Evolutionary conservation across 1,140 invertebrate species (phyloP).

Genomic region (Hycleus phaleratus): DNA sequence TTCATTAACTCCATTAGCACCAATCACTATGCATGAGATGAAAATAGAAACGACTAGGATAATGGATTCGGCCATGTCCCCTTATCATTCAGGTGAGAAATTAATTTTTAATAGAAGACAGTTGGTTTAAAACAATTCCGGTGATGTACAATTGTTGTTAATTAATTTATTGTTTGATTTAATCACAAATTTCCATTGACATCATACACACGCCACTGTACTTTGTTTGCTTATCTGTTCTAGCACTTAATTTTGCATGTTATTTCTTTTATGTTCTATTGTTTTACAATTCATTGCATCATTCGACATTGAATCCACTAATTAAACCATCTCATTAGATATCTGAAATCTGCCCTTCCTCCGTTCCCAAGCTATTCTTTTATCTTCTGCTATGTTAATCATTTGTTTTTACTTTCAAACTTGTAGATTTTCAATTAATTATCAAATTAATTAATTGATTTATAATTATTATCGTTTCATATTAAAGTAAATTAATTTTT

Average conservation of each 20-base stretch:
- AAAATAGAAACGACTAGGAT: slow-evolving; percentile 51
- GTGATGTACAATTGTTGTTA: background rate
- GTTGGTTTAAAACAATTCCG: background rate
- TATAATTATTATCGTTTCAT: background rate
- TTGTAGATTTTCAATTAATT: background rate
- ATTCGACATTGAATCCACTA: slow-evolving; percentile 34
- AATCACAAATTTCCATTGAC: background rate
- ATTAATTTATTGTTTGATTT: background rate
- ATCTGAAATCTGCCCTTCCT: slow-evolving; percentile 28
- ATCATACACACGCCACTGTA: slow-evolving; percentile 29
- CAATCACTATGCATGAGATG: slow-evolving; percentile 72
- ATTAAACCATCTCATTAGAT: slow-evolving; percentile 30
- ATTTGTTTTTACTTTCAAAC: too few species aligned
- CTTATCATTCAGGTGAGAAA: slow-evolving; percentile 56
- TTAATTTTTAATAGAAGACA: background rate
- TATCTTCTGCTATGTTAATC: background rate
- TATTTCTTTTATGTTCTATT: slow-evolving; percentile 25
- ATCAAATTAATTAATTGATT: background rate
- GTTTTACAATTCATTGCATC: slow-evolving; percentile 29
- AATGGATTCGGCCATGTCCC: slow-evolving; percentile 55
- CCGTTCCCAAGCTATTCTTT: slow-evolving; percentile 17
- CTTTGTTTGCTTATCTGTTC: slow-evolving; percentile 15
- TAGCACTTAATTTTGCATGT: slow-evolving; percentile 24
- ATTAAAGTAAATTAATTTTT: too few species aligned
- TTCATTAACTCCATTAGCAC: slow-evolving; percentile 65